Evolutionary conservation across 2,113 vertebrate species (phyloP).

Genomic region (Tetrax tetrax): DNA sequence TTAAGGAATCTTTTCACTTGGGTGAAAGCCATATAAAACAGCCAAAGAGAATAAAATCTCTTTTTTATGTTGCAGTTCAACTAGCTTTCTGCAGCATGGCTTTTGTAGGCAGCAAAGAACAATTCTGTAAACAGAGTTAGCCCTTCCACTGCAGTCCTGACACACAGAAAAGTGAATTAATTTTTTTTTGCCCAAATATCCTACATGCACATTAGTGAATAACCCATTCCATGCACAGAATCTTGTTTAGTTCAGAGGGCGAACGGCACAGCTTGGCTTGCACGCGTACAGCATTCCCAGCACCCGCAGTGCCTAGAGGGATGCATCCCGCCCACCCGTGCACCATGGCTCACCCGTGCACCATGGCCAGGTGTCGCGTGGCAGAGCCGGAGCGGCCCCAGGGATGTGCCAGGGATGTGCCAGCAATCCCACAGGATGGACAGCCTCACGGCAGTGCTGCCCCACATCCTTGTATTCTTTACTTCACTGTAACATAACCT

Average conservation of each 20-base stretch:
- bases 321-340: background rate
- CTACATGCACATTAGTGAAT: background rate
- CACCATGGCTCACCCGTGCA: background rate
- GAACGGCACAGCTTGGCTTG: background rate
- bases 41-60: background rate
- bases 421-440: background rate
- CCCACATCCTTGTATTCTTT: background rate
- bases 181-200: background rate
- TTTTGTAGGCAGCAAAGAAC: background rate
- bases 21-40: background rate
- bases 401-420: background rate
- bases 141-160: background rate
- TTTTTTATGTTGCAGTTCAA: background rate
- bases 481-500: background rate
- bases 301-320: background rate
- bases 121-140: background rate
- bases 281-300: background rate
- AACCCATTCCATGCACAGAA: background rate
- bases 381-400: background rate
- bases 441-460: background rate
- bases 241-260: background rate
- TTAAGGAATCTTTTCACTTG: background rate
- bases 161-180: background rate
- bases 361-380: accelerated
- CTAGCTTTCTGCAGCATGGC: background rate